phyloP scores from a whole-genome alignment of 2,797 vertebrate genomes.

The Neosalanx taihuensis region DNA sequence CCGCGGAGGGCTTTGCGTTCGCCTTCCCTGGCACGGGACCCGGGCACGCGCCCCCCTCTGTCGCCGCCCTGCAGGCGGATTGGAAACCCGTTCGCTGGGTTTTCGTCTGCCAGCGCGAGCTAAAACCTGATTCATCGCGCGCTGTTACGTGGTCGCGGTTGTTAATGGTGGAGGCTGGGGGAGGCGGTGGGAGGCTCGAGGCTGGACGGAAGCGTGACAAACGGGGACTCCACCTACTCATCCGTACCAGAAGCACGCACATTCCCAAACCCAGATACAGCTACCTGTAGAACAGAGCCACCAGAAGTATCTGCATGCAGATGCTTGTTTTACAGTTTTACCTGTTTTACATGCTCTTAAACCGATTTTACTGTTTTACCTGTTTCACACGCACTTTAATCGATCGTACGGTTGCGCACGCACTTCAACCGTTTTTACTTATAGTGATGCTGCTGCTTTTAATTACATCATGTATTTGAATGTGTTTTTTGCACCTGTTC shows the following conservation, averaged over 20 bases:
- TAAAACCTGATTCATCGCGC: slow-evolving; percentile 49
- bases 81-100: slow-evolving; percentile 53
- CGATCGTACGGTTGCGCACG: too few species aligned
- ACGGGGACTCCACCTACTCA: background rate
- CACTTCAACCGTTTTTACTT: too few species aligned
- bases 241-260: slow-evolving; percentile 11
- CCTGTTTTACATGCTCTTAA: too few species aligned
- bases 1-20: slow-evolving; percentile 53
- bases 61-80: slow-evolving; percentile 55
- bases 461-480: too few species aligned
- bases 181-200: too few species aligned
- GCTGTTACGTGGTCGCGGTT: slow-evolving; percentile 37
- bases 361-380: too few species aligned
- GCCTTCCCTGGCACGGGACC: slow-evolving; percentile 58
- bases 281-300: slow-evolving; percentile 15
- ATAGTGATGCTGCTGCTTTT: too few species aligned
- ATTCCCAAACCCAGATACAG: slow-evolving; percentile 37
- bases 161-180: background rate
- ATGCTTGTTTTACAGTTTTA: too few species aligned
- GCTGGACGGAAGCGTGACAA: slow-evolving; percentile 8
- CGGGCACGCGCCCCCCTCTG: slow-evolving; percentile 46
- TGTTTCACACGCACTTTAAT: too few species aligned
- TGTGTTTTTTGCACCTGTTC: too few species aligned
- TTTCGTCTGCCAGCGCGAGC: slow-evolving; percentile 57
- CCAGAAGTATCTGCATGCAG: background rate